Conservation (phyloP, 2,797 vertebrate species). For the Acrossocheilus wenchowensis region DNA sequence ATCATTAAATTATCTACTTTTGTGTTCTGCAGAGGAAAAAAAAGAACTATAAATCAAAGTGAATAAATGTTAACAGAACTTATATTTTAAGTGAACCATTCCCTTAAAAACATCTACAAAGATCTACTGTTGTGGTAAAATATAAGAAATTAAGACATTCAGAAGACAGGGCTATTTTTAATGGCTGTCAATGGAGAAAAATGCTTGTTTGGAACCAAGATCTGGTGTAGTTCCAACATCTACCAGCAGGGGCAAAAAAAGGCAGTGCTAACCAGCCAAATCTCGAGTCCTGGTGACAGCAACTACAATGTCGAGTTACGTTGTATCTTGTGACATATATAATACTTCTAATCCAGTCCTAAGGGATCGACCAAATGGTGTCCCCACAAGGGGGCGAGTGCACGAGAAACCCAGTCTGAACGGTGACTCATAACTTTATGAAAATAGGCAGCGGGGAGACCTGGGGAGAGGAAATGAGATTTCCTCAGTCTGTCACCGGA, state of each 20-base stretch:
- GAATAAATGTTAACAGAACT: not conserved
- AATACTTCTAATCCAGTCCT: constrained; percentile 15
- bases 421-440: constrained; percentile 59
- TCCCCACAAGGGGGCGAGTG: constrained; percentile 47
- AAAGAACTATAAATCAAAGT: not conserved
- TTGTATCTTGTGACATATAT: constrained; percentile 11
- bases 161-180: constrained; percentile 1
- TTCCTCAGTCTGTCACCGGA: constrained; percentile 59
- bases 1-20: not conserved
- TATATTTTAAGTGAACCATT: not conserved
- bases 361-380: constrained; percentile 21
- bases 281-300: not conserved
- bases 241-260: not conserved
- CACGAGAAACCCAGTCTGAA: constrained; percentile 37
- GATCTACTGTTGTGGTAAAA: not conserved
- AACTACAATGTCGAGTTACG: constrained; percentile 3
- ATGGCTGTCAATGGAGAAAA: not conserved
- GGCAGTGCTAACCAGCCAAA: constrained; percentile 6
- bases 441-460: constrained; percentile 57
- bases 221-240: not conserved
- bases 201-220: not conserved
- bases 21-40: not conserved
- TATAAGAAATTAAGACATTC: not conserved
- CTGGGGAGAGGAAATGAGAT: constrained; percentile 62
- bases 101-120: not conserved